Evolutionary conservation across 1,140 invertebrate genomes (phyloP).

Genomic region (Triops longicaudatus): DNA sequence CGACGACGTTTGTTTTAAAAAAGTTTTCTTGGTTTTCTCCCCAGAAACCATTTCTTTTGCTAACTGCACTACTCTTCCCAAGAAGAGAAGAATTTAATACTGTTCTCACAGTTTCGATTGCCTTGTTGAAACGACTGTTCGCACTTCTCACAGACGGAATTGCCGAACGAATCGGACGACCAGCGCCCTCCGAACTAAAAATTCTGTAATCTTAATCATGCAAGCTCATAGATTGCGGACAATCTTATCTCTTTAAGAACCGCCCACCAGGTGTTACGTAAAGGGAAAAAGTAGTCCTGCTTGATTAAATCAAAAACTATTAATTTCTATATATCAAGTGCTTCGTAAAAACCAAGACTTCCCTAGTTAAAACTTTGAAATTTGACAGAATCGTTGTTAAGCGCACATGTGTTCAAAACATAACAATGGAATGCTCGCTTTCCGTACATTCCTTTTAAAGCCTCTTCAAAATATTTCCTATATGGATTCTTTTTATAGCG

Average conservation of each 20-base stretch:
- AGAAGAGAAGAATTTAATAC: not conserved
- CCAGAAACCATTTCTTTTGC: not conserved
- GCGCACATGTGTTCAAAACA: too few relatives aligned
- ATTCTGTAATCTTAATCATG: too few relatives aligned
- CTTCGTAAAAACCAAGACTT: too few relatives aligned
- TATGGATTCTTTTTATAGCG: too few relatives aligned
- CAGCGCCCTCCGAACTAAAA: not conserved
- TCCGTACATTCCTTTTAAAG: too few relatives aligned
- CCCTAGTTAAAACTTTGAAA: too few relatives aligned
- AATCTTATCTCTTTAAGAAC: constrained; percentile 1
- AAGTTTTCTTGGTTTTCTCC: not conserved
- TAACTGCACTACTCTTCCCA: not conserved
- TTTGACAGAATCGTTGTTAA: too few relatives aligned
- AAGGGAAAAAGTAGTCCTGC: not conserved
- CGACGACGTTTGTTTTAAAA: not conserved
- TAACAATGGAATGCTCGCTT: too few relatives aligned
- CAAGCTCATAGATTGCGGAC: not conserved
- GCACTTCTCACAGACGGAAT: not conserved
- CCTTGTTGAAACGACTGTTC: not conserved
- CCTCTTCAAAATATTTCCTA: too few relatives aligned
- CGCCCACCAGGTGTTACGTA: not conserved
- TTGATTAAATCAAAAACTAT: not conserved
- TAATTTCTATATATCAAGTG: too few relatives aligned
- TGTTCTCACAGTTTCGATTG: not conserved
- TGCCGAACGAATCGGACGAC: not conserved